phyloP scores from a whole-genome alignment of 2,888 invertebrate species.

The Andrena praecox region DNA sequence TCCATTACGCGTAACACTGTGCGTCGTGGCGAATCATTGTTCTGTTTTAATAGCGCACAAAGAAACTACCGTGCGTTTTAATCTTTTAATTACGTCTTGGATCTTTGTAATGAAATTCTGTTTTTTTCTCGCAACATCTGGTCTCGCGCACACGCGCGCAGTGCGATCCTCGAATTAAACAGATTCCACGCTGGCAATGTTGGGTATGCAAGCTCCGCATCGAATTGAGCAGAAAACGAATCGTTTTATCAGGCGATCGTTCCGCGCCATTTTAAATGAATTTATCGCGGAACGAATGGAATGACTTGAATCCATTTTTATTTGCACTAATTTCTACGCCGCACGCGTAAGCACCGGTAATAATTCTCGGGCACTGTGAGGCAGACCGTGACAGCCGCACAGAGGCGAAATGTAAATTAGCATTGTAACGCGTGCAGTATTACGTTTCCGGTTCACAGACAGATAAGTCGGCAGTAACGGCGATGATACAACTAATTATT shows the following conservation, averaged over 20 bases:
- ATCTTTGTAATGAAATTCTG: slow-evolving; percentile 14
- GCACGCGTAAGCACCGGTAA: not conserved
- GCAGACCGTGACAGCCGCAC: not conserved
- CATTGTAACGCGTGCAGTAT: slow-evolving; percentile 12
- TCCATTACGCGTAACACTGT: too few species aligned
- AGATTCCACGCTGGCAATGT: slow-evolving; percentile 27
- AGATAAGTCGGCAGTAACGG: not conserved
- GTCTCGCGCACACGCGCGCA: not conserved
- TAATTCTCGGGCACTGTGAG: not conserved
- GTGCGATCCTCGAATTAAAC: slow-evolving; percentile 8
- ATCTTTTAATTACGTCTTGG: not conserved
- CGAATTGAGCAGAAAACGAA: slow-evolving; percentile 44
- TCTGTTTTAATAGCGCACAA: not conserved
- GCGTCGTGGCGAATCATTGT: slow-evolving; percentile 4
- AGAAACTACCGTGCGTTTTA: not conserved
- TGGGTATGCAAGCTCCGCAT: slow-evolving; percentile 21
- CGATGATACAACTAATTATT: slow-evolving; percentile 9
- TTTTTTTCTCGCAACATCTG: slow-evolving; percentile 12
- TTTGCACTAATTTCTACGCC: too few species aligned
- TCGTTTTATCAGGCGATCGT: slow-evolving; percentile 1
- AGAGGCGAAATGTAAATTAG: slow-evolving; percentile 1
- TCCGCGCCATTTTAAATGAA: not conserved
- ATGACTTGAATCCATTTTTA: not conserved
- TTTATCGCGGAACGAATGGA: not conserved
- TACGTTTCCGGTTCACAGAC: slow-evolving; percentile 11